Percentiles rank a stretch among this genome's conserved stretches.
These are phyloP conservation scores for Harpalus rufipes DNA, from an alignment of 2,888 invertebrate genomes.

Conservation along the genomic window DNA sequence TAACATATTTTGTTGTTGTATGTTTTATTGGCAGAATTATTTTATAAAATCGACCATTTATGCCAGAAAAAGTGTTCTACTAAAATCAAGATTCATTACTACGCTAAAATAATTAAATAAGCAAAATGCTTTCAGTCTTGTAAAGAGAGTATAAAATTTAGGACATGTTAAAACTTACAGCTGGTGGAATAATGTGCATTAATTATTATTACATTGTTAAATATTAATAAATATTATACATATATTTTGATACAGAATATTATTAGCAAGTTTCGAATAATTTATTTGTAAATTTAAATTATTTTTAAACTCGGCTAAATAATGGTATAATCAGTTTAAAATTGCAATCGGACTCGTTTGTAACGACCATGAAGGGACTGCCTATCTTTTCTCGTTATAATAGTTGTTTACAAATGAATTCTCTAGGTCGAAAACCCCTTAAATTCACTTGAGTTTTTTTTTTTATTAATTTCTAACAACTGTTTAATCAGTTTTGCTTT, in stretches of 20 bases:
- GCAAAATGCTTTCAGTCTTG: conserved; percentile 33
- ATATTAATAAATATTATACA: conserved; percentile 64
- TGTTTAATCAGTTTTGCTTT: too few relatives aligned
- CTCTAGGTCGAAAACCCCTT: too few relatives aligned
- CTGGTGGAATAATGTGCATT: conserved; percentile 56
- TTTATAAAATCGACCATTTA: conserved; percentile 54
- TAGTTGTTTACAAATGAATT: too few relatives aligned
- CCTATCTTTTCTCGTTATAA: neutral
- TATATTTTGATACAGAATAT: conserved; percentile 63
- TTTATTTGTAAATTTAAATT: conserved; percentile 64
- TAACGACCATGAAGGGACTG: neutral
- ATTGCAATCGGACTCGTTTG: neutral
- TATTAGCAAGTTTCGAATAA: conserved; percentile 55
- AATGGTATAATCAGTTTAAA: conserved; percentile 30
- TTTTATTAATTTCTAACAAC: too few relatives aligned
- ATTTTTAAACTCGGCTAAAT: conserved; percentile 53
- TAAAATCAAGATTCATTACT: conserved; percentile 33
- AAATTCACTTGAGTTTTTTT: too few relatives aligned
- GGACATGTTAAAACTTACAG: conserved; percentile 9
- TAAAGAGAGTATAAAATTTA: conserved; percentile 1
- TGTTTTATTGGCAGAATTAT: conserved; percentile 43
- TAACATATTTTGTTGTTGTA: conserved; percentile 38
- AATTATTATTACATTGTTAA: conserved; percentile 55
- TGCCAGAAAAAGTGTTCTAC: conserved; percentile 55
- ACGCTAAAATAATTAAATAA: conserved; percentile 50